Evolutionary conservation across 2,113 vertebrate species (phyloP), one percentile per base, ranked within the genome.

Genomic region (Sebastes schlegelii): DNA sequence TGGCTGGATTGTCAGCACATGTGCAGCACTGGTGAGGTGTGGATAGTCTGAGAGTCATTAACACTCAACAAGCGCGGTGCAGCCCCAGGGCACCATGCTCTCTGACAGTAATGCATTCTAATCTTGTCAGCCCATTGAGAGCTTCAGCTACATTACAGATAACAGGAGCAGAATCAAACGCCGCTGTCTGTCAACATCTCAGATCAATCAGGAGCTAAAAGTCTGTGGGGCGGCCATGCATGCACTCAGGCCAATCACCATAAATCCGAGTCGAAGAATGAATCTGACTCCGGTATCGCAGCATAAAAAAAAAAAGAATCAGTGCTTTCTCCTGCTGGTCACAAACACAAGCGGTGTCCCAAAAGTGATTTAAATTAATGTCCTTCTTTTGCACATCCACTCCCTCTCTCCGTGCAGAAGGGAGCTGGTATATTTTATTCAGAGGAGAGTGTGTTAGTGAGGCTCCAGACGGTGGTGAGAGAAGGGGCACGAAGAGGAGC

Each of bases 101-200:
- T 93, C 93, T 91, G 91, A 92, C 92, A 92, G 87, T 92, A 94
- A 95, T 94, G 94, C 89, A 92, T 93, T 94, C 92, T 94, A 95
- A 95, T 95, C 92, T 92, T 90, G 86, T 93, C 93, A 91, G 91
- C 70, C 90, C 88, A 92, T 92, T 93, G 93, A 94, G 90, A 94
- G 92, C 82, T 89, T 87, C 78, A 79, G 89, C 88, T 93, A 93
- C 92, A 93, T 93, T 90, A 91, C 92, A 93, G 94, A 94, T 94
- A 95, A 94, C 91, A 94, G 85, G 82, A 88, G 86, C 71, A 42
- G 84, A 93, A 93, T 93, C 92, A 86, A 90, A 92, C 91, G 42
- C 82, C 52, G 62, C 91, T 89, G 91, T 87, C 90, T 90, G 93
- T 93, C 94, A 93, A 93, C 92, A 87, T 90, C 81, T 92, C 89